These are phyloP conservation scores for Epizoanthus ramosus DNA, from an alignment of 92 coral and sea anemone species.

Conservation along the genomic window DNA sequence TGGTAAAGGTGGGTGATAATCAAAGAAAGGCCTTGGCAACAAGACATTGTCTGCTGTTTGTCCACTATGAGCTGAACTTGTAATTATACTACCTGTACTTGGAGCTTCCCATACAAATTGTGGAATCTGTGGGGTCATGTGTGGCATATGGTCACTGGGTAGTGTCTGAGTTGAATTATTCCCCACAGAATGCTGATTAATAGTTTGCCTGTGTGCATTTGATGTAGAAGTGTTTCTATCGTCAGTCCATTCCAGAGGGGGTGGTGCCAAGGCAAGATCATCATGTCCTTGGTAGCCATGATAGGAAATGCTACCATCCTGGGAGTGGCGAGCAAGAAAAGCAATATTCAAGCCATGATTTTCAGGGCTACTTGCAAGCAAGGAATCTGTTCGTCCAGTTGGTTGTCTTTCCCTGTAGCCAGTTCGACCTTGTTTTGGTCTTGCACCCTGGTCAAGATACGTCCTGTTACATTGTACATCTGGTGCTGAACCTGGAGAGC, in stretches of 20 bases:
- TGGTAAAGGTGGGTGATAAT: neutral
- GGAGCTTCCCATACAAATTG: neutral
- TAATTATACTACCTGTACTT: neutral
- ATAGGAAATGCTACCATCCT: constrained; percentile 14
- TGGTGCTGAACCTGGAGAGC: no score
- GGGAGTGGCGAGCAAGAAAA: no score
- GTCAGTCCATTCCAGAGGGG: neutral
- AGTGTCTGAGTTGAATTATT: neutral
- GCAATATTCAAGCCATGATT: no score
- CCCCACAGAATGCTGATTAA: neutral
- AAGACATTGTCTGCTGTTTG: neutral
- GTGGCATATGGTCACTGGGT: neutral
- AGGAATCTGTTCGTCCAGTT: no score
- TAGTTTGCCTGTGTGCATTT: neutral
- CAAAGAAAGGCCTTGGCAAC: neutral
- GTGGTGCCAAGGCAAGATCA: neutral
- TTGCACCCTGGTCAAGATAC: no score
- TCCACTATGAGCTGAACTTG: neutral
- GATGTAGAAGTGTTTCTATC: neutral
- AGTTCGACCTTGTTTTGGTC: no score
- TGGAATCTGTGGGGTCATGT: neutral
- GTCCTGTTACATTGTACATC: no score
- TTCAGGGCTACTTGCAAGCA: no score
- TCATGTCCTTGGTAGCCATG: neutral
- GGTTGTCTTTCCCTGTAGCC: no score